phyloP scores from a whole-genome alignment of 1,140 invertebrate genomes.

The Stegodyphus mimosarum region DNA sequence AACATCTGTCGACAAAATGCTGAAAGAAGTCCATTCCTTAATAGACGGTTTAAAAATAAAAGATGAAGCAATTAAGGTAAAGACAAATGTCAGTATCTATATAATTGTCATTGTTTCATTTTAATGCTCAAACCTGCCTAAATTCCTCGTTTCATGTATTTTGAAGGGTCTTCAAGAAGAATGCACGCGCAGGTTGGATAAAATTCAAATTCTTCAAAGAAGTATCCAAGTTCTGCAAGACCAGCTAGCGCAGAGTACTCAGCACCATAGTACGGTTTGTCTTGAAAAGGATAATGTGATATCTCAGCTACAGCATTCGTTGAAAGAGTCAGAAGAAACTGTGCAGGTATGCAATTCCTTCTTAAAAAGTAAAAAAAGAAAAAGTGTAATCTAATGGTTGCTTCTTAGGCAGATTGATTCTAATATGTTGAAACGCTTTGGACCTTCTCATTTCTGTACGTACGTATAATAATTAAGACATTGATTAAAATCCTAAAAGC shows the following conservation, averaged over 20 bases:
- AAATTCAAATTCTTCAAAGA: slow-evolving; percentile 46
- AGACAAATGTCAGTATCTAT: not conserved
- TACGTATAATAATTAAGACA: too few species aligned
- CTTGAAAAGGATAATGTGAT: slow-evolving; percentile 46
- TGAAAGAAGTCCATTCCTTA: slow-evolving; percentile 51
- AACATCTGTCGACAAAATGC: slow-evolving; percentile 56
- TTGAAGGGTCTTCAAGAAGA: slow-evolving; percentile 41
- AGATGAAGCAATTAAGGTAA: slow-evolving; percentile 59
- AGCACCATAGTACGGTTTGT: slow-evolving; percentile 26
- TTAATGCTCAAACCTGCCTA: not conserved
- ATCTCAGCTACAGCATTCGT: slow-evolving; percentile 41
- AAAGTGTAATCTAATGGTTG: too few species aligned
- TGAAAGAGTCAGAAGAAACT: slow-evolving; percentile 43
- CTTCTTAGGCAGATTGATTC: too few species aligned
- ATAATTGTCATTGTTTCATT: not conserved
- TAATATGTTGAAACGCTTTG: too few species aligned
- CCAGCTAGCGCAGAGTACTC: slow-evolving; percentile 32
- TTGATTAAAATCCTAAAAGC: too few species aligned
- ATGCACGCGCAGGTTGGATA: slow-evolving; percentile 41
- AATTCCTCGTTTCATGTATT: not conserved
- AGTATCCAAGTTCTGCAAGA: slow-evolving; percentile 47
- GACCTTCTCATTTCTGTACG: too few species aligned
- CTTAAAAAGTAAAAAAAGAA: not conserved
- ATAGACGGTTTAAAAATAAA: slow-evolving; percentile 54
- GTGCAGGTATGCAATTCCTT: slow-evolving; percentile 19